phyloP scores from a whole-genome alignment of 2,113 vertebrate species.

The Crypturellus undulatus region DNA sequence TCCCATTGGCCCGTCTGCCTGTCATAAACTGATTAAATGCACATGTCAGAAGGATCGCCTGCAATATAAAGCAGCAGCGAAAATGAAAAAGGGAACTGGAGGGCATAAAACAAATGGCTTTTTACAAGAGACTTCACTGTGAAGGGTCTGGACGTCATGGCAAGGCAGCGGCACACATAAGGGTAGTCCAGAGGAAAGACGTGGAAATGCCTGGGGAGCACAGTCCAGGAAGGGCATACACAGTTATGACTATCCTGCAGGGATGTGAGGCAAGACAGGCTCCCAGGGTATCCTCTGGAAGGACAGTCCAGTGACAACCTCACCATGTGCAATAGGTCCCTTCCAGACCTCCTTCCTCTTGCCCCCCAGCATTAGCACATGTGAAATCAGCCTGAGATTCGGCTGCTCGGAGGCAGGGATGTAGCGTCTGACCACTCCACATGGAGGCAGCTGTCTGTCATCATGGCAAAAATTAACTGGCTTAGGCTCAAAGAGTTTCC shows the following conservation, averaged over 20 bases:
- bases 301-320: not conserved
- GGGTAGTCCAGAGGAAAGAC: not conserved
- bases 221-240: not conserved
- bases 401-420: not conserved
- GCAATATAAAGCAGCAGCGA: slow-evolving; percentile 1
- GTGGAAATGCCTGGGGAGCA: not conserved
- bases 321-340: not conserved
- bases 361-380: not conserved
- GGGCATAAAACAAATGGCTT: not conserved
- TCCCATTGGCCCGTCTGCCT: slow-evolving; percentile 17
- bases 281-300: not conserved
- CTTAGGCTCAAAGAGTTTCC: not conserved
- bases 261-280: not conserved
- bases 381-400: not conserved
- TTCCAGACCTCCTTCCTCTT: not conserved
- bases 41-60: slow-evolving; percentile 28
- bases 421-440: not conserved
- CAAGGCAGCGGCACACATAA: not conserved
- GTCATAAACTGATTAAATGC: slow-evolving; percentile 43
- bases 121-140: not conserved
- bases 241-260: not conserved
- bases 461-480: not conserved
- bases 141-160: not conserved
- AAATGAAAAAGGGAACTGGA: slow-evolving; percentile 11
- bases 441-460: not conserved